A percentile compares a stretch with the other conserved stretches of the same genome.
Evolutionary conservation across 2,888 invertebrate species (phyloP).

Genomic region (Atherix ibis): DNA sequence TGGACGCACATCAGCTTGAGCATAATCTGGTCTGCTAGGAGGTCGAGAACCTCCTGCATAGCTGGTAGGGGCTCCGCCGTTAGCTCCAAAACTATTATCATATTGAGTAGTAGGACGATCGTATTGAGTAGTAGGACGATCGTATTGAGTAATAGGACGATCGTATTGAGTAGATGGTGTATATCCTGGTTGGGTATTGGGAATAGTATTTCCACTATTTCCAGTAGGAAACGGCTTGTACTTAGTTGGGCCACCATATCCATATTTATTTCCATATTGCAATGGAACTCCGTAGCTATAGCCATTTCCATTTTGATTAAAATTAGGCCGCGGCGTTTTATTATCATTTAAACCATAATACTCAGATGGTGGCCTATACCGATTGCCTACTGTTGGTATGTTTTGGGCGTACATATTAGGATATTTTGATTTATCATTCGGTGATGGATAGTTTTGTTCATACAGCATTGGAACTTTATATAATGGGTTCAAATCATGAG

Average conservation of each 20-base stretch:
- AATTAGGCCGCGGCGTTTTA: slow-evolving; percentile 24
- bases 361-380: slow-evolving; percentile 17
- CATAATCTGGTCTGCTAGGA: slow-evolving; percentile 8
- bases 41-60: slow-evolving; percentile 11
- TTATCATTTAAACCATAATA: slow-evolving; percentile 6
- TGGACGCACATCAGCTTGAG: too few relatives aligned
- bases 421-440: slow-evolving; percentile 26
- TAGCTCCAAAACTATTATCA: too few relatives aligned
- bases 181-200: too few relatives aligned
- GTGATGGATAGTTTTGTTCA: slow-evolving; percentile 29
- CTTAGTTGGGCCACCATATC: too few relatives aligned
- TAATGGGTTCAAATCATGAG: slow-evolving; percentile 15
- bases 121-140: slow-evolving; percentile 15
- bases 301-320: slow-evolving; percentile 27
- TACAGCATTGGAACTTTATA: slow-evolving; percentile 31
- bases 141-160: slow-evolving; percentile 16
- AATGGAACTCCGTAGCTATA: slow-evolving; percentile 27
- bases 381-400: slow-evolving; percentile 25
- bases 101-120: slow-evolving; percentile 4
- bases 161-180: slow-evolving; percentile 14
- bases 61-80: slow-evolving; percentile 6
- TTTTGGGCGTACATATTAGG: slow-evolving; percentile 31
- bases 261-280: slow-evolving; percentile 6
- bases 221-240: too few relatives aligned
- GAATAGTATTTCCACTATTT: too few relatives aligned